Base-by-base conservation (phyloP, 2,888 invertebrate genomes). In the Eristalis arbustorum region DNA sequence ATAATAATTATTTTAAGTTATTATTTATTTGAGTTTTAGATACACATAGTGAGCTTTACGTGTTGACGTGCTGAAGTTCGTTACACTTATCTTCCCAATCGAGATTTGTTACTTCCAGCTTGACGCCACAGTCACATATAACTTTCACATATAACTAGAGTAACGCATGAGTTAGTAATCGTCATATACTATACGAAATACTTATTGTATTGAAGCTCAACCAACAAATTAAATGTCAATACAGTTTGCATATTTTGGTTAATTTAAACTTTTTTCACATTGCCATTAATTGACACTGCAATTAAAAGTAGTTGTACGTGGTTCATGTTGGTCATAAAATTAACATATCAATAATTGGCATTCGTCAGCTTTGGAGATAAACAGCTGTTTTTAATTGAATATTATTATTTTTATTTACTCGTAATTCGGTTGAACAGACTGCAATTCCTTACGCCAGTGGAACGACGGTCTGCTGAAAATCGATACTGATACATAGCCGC, bases 381-480 rank as follows among this genome's bases (percentile, higher is more conserved):
- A 79, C 66, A 79, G 59, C 63, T 67, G 63, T 13, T 67, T 61
- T 72, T 66, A 59, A 64, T 72, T 59, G 42, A 68, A 67, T 49
- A 49, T 49, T 79, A 59, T 66, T 59, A 66, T 61, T 59, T 23
- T 79, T 79, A 67, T 79, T 72, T 72, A 66, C 59, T 40, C 28
- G 31, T 31, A 23, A 49, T 64, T 37, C 42, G 6, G 67, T 42
- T 23, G 40, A 3, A 23, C 22, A 2, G 13, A 25, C 66, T 28
- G 72, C 23, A 28, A 28, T 34, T 40, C n/a, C 14, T 66, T 57
- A 22, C 11, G 14, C 74, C 10, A 22, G 34, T 68, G 34, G 37
- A 66, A 31, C 2, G 62, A n/a, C n/a, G 11, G 1, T 18, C 13
- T n/a, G 23, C 8, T 10, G 23, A 72, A 78, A 57, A 63, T 68